phyloP scores from a whole-genome alignment of 1,140 invertebrate genomes.

The Drosophila sulfurigaster region DNA sequence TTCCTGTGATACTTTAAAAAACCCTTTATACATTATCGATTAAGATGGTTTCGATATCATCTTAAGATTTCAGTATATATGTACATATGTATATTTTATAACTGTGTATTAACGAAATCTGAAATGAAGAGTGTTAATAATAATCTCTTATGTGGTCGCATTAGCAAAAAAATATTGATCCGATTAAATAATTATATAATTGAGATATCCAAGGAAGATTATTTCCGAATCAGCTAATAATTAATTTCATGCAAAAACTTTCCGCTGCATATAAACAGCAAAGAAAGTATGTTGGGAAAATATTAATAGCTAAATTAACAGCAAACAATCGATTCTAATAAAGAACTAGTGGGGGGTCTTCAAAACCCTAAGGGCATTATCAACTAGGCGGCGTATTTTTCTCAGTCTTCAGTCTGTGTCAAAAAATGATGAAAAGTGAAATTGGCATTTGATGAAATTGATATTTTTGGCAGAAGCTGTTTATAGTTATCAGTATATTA shows the following conservation, averaged over 20 bases:
- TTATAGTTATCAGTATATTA: constrained; percentile 24
- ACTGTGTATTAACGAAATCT: no score
- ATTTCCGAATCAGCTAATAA: not conserved
- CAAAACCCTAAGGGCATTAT: not conserved
- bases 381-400: not conserved
- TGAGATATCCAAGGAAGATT: not conserved
- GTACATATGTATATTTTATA: no score
- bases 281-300: not conserved
- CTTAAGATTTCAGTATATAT: no score
- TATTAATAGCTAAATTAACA: not conserved
- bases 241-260: not conserved
- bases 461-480: constrained; percentile 19
- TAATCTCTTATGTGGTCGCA: no score
- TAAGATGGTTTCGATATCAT: no score
- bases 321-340: not conserved
- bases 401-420: not conserved
- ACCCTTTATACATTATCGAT: no score
- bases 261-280: not conserved
- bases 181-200: not conserved
- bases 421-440: constrained; percentile 11
- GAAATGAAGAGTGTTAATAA: no score
- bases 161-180: no score
- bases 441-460: constrained; percentile 14
- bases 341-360: not conserved
- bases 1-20: no score